Conservation (phyloP, 2,113 vertebrate species). For the Odontophorus gujanensis region DNA sequence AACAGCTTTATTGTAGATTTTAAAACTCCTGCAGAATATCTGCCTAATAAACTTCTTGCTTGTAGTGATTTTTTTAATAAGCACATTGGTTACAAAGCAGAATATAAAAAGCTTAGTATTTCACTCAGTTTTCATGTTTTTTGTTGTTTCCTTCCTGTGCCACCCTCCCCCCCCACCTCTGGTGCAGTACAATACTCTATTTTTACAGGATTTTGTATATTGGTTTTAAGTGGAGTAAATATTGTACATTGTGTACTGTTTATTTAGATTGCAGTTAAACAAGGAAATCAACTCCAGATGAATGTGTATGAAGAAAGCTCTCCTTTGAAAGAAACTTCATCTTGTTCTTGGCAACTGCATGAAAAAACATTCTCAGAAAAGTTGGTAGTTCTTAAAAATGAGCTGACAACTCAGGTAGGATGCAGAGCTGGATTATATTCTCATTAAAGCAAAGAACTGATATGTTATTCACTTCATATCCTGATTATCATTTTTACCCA, state of each 20-base stretch:
- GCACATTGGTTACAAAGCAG: background rate
- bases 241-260: background rate
- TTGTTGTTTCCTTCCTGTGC: background rate
- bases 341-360: background rate
- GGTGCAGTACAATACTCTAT: background rate
- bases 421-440: background rate
- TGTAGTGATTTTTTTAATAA: background rate
- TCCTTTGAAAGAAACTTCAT: conserved; percentile 38
- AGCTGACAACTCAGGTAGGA: conserved; percentile 66
- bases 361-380: conserved; percentile 68
- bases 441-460: background rate
- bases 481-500: background rate
- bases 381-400: conserved; percentile 54
- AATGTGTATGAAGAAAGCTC: conserved; percentile 86
- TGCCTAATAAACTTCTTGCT: background rate
- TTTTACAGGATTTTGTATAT: background rate
- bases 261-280: conserved; percentile 89
- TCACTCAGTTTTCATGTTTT: background rate
- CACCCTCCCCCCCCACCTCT: no score
- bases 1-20: background rate
- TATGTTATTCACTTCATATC: background rate
- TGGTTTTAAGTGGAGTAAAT: background rate
- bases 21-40: background rate
- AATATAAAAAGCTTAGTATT: background rate
- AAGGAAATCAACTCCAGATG: conserved; percentile 92